phyloP scores from a whole-genome alignment of 2,113 vertebrate genomes.

The Odontophorus gujanensis region DNA sequence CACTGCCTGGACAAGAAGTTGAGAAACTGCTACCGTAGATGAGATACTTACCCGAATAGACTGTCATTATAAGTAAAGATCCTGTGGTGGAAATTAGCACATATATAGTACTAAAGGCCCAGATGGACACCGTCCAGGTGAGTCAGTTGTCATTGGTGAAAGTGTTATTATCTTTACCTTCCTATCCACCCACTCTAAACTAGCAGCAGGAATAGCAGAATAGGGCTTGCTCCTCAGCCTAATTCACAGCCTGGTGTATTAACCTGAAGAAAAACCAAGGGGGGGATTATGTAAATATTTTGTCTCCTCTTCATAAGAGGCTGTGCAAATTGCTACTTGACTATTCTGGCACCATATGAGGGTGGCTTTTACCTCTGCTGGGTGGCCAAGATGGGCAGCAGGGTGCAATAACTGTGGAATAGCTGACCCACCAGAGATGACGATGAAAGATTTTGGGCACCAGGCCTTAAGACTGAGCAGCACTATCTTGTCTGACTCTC shows the following conservation, averaged over 20 bases:
- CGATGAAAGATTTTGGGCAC: not conserved
- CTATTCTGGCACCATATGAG: not conserved
- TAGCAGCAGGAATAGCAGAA: not conserved
- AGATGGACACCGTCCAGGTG: not conserved
- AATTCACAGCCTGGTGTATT: not conserved
- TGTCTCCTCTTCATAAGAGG: not conserved
- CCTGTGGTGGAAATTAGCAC: not conserved
- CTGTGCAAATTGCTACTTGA: not conserved
- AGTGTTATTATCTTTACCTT: not conserved
- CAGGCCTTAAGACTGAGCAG: not conserved
- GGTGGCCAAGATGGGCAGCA: accelerated
- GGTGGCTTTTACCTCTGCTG: not conserved
- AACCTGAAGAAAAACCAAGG: not conserved
- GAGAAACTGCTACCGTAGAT: not conserved
- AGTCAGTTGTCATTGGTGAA: not conserved
- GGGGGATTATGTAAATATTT: not conserved
- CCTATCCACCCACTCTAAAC: not conserved
- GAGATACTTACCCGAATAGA: not conserved
- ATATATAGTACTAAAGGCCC: not conserved
- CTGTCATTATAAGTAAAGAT: not conserved
- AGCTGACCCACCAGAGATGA: not conserved
- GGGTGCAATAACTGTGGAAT: not conserved
- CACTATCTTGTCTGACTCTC: accelerated
- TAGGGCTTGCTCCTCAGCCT: not conserved
- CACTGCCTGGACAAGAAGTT: not conserved